Evolutionary conservation across 2,797 vertebrate species (phyloP).

Genomic region (Leuciscus waleckii): DNA sequence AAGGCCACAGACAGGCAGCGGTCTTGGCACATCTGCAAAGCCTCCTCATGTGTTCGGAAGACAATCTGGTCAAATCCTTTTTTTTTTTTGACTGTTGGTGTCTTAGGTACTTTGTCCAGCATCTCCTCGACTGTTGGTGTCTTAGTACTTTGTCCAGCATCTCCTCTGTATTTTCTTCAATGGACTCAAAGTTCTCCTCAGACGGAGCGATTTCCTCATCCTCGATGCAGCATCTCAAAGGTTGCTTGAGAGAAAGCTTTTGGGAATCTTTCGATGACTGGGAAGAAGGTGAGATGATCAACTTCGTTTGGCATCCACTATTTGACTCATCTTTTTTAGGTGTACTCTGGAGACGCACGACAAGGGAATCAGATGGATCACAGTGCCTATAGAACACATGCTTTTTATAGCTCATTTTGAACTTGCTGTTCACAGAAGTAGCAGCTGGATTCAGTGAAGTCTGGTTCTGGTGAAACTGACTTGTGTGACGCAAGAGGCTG

Average conservation of each 20-base stretch:
- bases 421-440: constrained; percentile 83
- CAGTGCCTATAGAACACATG: constrained; percentile 88
- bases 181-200: constrained; percentile 52
- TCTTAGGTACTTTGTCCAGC: constrained; percentile 2
- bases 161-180: constrained; percentile 7
- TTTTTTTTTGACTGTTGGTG: constrained; percentile 21
- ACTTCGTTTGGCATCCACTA: constrained; percentile 82
- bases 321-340: constrained; percentile 82
- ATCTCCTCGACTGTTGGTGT: constrained; percentile 7
- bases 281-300: constrained; percentile 75
- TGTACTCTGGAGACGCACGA: constrained; percentile 85
- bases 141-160: constrained; percentile 1
- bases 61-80: constrained; percentile 48
- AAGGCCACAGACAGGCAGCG: constrained; percentile 84
- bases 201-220: constrained; percentile 43
- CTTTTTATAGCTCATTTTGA: constrained; percentile 85
- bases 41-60: constrained; percentile 90
- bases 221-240: constrained; percentile 52
- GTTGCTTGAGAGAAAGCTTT: constrained; percentile 56
- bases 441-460: constrained; percentile 64
- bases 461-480: constrained; percentile 74
- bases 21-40: constrained; percentile 94
- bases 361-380: constrained; percentile 87
- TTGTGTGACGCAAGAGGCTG: constrained; percentile 88
- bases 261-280: constrained; percentile 66